phyloP scores from a whole-genome alignment of 2,888 invertebrate genomes.

The Thymelicus sylvestris region DNA sequence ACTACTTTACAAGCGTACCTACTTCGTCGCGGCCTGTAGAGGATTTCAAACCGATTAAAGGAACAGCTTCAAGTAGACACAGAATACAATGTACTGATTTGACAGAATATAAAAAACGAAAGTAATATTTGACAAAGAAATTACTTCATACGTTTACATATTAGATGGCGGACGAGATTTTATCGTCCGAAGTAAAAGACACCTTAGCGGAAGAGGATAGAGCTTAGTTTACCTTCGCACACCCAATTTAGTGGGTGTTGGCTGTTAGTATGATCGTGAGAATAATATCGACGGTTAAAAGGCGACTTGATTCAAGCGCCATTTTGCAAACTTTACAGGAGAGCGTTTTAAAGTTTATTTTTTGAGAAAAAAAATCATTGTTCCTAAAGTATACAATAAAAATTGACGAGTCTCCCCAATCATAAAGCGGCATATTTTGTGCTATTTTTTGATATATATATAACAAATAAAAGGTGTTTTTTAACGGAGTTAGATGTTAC shows the following conservation, averaged over 20 bases:
- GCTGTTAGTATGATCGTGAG: constrained; percentile 68
- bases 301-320: no score
- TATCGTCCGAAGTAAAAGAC: constrained; percentile 41
- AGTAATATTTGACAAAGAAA: constrained; percentile 43
- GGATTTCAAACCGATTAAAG: constrained; percentile 10
- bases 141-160: constrained; percentile 10
- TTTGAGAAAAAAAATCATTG: no score
- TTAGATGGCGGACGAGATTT: constrained; percentile 10
- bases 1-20: constrained; percentile 45
- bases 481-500: no score
- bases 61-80: constrained; percentile 35
- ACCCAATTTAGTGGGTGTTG: constrained; percentile 61
- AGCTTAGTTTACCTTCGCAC: constrained; percentile 61
- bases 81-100: constrained; percentile 50
- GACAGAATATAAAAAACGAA: constrained; percentile 54
- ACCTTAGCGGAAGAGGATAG: constrained; percentile 48
- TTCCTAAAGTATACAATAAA: no score
- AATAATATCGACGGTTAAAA: no score
- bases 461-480: no score
- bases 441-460: no score
- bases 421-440: no score
- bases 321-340: no score
- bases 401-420: no score
- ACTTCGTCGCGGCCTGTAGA: constrained; percentile 33
- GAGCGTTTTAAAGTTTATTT: no score